Conservation (phyloP, 53 echinoderm and acorn worm species). For the Patiria pectinifera region DNA sequence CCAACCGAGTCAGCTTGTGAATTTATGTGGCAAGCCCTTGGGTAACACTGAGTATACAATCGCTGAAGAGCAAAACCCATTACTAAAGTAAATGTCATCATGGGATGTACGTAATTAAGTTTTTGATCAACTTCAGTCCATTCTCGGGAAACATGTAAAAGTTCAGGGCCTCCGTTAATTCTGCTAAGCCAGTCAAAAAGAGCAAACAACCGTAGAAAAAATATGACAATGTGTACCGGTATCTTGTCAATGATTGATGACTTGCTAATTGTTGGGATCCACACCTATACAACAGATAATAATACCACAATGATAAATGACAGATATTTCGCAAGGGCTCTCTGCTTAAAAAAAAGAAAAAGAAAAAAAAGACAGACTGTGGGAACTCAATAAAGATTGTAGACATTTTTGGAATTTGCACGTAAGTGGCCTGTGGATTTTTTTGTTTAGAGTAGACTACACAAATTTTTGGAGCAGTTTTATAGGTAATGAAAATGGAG, state of each 20-base stretch:
- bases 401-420: not conserved
- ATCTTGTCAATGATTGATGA: not conserved
- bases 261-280: not conserved
- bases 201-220: not conserved
- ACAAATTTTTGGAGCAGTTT: too few species aligned
- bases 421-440: too few species aligned
- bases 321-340: not conserved
- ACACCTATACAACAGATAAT: not conserved
- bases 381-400: not conserved
- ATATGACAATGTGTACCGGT: not conserved
- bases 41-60: too few species aligned
- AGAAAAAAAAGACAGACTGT: not conserved
- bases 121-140: too few species aligned
- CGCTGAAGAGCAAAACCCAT: too few species aligned
- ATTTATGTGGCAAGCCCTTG: too few species aligned
- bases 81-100: too few species aligned
- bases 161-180: not conserved
- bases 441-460: too few species aligned
- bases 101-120: too few species aligned
- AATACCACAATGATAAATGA: not conserved
- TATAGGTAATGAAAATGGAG: too few species aligned
- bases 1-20: too few species aligned
- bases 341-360: not conserved
- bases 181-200: not conserved
- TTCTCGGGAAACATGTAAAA: not conserved